Evolutionary conservation across 2,797 vertebrate genomes (phyloP).

Genomic region (Megaceryle alcyon): DNA sequence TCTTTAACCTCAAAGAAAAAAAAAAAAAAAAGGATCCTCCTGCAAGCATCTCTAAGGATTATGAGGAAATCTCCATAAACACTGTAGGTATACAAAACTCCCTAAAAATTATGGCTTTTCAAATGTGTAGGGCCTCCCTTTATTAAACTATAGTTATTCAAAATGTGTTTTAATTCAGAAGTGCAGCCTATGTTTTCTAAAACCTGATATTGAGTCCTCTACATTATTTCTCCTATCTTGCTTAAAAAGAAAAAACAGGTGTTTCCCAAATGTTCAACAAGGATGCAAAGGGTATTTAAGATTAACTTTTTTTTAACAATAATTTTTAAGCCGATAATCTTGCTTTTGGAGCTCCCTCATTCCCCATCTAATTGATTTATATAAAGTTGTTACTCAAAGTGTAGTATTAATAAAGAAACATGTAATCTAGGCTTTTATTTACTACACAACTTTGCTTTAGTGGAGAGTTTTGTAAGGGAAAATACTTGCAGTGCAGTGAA

Average conservation of each 20-base stretch:
- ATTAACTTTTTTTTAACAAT: not conserved
- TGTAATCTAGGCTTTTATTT: not conserved
- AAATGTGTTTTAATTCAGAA: not conserved
- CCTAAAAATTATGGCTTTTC: not conserved
- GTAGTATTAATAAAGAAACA: not conserved
- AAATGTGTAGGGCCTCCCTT: not conserved
- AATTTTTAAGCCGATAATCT: not conserved
- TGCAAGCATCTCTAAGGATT: not conserved
- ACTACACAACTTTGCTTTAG: not conserved
- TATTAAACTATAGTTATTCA: not conserved
- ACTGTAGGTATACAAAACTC: not conserved
- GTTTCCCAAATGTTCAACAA: not conserved
- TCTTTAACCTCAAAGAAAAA: not conserved
- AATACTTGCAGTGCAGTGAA: not conserved
- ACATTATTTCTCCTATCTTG: not conserved
- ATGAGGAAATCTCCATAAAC: not conserved
- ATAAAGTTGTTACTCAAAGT: not conserved
- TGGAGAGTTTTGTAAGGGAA: not conserved
- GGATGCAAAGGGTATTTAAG: not conserved
- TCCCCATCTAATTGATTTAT: not conserved
- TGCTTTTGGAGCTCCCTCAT: not conserved
- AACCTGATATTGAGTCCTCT: not conserved
- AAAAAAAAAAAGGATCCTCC: not conserved
- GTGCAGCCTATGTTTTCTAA: not conserved
- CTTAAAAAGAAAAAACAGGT: not conserved